Evolutionary conservation across 1,140 invertebrate species (phyloP).

Genomic region (Diprion similis): DNA sequence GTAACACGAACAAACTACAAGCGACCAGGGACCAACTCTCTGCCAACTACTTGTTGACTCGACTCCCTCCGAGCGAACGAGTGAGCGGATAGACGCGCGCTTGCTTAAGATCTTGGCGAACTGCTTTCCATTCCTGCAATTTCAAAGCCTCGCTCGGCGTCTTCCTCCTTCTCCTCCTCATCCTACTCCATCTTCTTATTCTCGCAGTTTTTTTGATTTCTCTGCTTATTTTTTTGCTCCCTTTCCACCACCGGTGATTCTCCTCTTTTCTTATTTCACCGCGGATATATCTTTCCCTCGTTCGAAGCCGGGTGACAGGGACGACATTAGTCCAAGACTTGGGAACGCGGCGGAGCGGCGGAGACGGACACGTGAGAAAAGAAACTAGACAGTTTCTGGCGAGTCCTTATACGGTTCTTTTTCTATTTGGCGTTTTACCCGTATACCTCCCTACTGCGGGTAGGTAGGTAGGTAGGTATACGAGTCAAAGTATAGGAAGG

Average conservation of each 20-base stretch:
- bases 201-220: not conserved
- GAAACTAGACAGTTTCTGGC: slow-evolving; percentile 1
- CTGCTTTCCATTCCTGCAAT: slow-evolving; percentile 7
- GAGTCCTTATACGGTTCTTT: not conserved
- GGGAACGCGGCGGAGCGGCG: too few species aligned
- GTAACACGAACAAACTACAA: not conserved
- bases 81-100: too few species aligned
- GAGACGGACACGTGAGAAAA: slow-evolving; percentile 4
- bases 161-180: not conserved
- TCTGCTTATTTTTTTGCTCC: not conserved
- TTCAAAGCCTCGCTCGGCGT: not conserved
- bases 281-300: too few species aligned
- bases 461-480: too few species aligned
- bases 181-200: not conserved
- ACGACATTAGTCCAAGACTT: too few species aligned
- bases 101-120: not conserved
- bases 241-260: too few species aligned
- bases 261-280: too few species aligned
- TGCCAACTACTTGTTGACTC: slow-evolving; percentile 7
- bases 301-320: too few species aligned
- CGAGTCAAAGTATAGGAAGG: too few species aligned
- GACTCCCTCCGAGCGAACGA: too few species aligned
- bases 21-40: not conserved
- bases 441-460: too few species aligned
- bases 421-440: not conserved